These are phyloP conservation scores for Amphibalanus amphitrite DNA, from an alignment of 1,140 invertebrate species.

Conservation along the genomic window DNA sequence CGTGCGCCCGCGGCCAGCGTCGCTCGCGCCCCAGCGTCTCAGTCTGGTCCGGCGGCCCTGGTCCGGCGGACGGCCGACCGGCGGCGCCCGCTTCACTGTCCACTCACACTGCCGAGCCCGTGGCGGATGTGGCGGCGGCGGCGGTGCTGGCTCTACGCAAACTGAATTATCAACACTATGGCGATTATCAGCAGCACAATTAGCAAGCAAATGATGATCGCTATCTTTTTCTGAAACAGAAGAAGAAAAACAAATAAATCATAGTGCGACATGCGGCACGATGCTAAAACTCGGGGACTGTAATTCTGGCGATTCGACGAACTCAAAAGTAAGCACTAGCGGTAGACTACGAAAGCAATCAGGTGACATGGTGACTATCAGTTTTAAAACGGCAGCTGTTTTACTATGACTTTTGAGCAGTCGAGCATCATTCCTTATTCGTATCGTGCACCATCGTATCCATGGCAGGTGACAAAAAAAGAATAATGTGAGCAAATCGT, in stretches of 20 bases:
- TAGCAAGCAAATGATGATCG: slow-evolving; percentile 4
- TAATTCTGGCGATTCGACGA: too few species aligned
- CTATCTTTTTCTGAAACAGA: slow-evolving; percentile 4
- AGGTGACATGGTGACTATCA: background rate
- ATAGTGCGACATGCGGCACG: background rate
- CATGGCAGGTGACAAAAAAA: too few species aligned
- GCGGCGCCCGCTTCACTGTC: too few species aligned
- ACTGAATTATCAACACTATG: background rate
- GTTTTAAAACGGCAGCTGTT: background rate
- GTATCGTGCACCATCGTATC: too few species aligned
- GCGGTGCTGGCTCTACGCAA: background rate
- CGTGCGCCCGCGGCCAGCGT: too few species aligned
- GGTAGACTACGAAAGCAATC: background rate
- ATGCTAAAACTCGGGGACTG: background rate
- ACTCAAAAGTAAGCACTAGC: background rate
- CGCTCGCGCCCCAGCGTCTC: too few species aligned
- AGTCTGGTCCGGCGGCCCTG: too few species aligned
- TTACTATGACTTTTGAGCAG: too few species aligned
- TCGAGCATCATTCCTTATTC: too few species aligned
- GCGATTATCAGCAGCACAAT: background rate
- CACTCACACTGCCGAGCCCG: too few species aligned
- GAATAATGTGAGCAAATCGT: too few species aligned
- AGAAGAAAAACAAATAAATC: background rate
- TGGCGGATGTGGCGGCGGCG: background rate
- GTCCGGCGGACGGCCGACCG: too few species aligned